phyloP scores from a whole-genome alignment of 1,140 invertebrate species.

The Cryptotermes secundus region DNA sequence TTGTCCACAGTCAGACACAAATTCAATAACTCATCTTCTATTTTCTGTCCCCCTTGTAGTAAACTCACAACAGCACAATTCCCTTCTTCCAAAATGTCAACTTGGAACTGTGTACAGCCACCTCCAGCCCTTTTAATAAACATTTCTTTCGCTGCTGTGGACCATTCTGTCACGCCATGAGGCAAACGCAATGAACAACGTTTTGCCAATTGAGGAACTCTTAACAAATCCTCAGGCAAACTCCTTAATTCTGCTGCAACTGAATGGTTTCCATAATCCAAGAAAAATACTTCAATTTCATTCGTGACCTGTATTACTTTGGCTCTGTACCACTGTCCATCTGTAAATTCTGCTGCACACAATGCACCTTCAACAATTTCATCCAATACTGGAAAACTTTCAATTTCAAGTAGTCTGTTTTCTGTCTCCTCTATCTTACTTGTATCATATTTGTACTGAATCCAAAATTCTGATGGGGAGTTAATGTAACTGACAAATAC shows the following conservation, averaged over 20 bases:
- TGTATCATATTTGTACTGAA: conserved; percentile 29
- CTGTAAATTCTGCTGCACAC: conserved; percentile 55
- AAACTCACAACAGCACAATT: conserved; percentile 27
- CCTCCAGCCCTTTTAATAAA: conserved; percentile 63
- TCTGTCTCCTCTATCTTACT: conserved; percentile 18
- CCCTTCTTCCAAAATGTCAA: conserved; percentile 26
- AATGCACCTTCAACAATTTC: conserved; percentile 51
- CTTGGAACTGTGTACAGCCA: conserved; percentile 60
- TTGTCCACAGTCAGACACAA: neutral
- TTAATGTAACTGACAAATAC: conserved; percentile 34
- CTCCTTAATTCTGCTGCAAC: conserved; percentile 57
- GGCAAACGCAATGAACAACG: conserved; percentile 64
- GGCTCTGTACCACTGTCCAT: conserved; percentile 64
- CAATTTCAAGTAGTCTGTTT: conserved; percentile 43
- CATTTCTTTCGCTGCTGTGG: conserved; percentile 59
- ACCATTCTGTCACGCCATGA: conserved; percentile 59
- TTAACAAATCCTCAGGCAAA: conserved; percentile 62
- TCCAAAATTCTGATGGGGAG: conserved; percentile 36
- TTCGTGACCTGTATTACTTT: conserved; percentile 62
- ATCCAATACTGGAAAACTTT: conserved; percentile 45
- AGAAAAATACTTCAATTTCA: conserved; percentile 61
- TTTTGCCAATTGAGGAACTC: conserved; percentile 59
- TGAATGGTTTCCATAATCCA: conserved; percentile 73
- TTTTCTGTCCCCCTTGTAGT: conserved; percentile 16
- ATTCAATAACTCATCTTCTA: conserved; percentile 5